Evolutionary conservation across 2,888 invertebrate species (phyloP), one percentile per base, ranked within the genome.

Genomic region (Caradrina clavipalpis): DNA sequence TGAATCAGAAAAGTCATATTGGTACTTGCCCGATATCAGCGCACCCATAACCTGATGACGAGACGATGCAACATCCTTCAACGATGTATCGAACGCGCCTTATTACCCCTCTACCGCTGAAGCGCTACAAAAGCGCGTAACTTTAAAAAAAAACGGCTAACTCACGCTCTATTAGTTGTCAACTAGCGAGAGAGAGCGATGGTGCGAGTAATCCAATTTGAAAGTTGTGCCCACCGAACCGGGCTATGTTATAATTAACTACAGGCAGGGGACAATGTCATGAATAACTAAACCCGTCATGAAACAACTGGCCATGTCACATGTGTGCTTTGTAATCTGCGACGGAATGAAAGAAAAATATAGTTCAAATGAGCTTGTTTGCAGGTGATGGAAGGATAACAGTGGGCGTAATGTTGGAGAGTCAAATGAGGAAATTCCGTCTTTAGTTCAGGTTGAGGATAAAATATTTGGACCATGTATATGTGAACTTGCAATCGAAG

Each of bases 131-230:
- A 78, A 74, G 62, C 60, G 72, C 69, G 69, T 56, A 64, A 66
- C 62, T 73, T 73, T 17, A 71, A 73, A 82, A 79, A 79, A 71
- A 75, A 81, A 69, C 67, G 47, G 47, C 69, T 58, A 60, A 53
- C 77, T 65, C 73, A 69, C 78, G 75, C 72, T 73, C 81, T 82
- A 81, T 86, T 83, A 82, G 80, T 76, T 83, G 83, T 79, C 78
- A 83, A 83, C 83, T 83, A 83, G 76, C 76, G 72, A 76, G 81
- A 66, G 81, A 82, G 87, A 87, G 87, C 87, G 85, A 89, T 88
- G 88, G 87, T 77, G 89, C 87, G 87, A 84, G 89, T 92, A 90
- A 93, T 92, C 92, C 90, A 93, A 93, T 93, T 91, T 93, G 89
- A 90, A 93, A 93, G 91, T 93, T 89, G 85, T 81, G 88, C 89